Conservation (phyloP, 2,888 invertebrate genomes). For the Syrista parreyssii region DNA sequence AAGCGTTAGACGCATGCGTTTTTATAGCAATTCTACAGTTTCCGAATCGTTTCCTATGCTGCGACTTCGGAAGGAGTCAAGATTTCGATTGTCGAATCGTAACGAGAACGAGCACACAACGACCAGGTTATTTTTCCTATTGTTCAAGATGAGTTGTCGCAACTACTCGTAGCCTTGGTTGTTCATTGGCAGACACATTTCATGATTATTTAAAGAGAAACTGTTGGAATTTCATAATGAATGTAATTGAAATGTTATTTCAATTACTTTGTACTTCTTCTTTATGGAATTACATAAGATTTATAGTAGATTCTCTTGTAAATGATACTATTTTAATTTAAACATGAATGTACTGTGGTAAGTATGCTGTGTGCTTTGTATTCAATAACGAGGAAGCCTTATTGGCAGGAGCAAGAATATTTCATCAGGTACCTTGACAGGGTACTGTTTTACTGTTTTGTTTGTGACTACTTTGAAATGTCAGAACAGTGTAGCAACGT, state of each 20-base stretch:
- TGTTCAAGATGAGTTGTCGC: not conserved
- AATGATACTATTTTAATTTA: not conserved
- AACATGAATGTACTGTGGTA: not conserved
- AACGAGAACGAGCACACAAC: not conserved
- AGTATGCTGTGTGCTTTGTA: not conserved
- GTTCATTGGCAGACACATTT: not conserved
- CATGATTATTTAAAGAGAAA: not conserved
- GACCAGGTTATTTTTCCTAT: not conserved
- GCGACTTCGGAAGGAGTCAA: conserved; percentile 25
- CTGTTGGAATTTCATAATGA: not conserved
- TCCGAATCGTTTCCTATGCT: conserved; percentile 1
- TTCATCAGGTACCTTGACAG: not conserved
- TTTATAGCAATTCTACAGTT: not conserved
- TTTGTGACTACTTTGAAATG: not conserved
- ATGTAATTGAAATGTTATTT: not conserved
- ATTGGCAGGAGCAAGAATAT: not conserved
- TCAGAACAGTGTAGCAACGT: not conserved
- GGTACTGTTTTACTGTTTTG: not conserved
- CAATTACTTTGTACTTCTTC: not conserved
- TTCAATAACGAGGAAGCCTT: not conserved
- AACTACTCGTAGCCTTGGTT: not conserved
- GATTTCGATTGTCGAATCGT: conserved; percentile 22
- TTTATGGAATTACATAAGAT: not conserved
- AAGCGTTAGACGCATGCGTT: conserved; percentile 38
- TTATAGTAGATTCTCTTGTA: not conserved